phyloP scores from a whole-genome alignment of 2,113 vertebrate genomes.

The Micromys minutus region DNA sequence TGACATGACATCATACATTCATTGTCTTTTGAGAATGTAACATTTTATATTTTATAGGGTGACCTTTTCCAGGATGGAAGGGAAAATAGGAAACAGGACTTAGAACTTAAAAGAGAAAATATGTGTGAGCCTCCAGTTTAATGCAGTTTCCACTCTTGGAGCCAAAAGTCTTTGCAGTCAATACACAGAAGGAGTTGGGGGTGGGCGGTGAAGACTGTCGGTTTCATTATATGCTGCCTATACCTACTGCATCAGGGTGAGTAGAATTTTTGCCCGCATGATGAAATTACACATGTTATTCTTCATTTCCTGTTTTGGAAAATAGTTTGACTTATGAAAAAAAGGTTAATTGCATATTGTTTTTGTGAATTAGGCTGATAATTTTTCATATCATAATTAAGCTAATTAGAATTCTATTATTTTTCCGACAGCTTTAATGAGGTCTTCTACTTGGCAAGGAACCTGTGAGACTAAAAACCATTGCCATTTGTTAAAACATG shows the following conservation, averaged over 20 bases:
- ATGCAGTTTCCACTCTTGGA: conserved; percentile 50
- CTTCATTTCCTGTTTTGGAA: conserved; percentile 84
- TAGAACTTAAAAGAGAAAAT: conserved; percentile 65
- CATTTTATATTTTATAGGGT: conserved; percentile 51
- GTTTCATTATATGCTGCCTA: neutral
- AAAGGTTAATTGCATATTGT: conserved; percentile 85
- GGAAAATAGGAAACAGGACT: conserved; percentile 56
- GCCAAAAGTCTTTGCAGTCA: conserved; percentile 35
- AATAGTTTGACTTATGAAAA: conserved; percentile 78
- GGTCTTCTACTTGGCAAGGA: conserved; percentile 86
- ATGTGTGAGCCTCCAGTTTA: conserved; percentile 51
- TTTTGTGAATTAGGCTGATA: conserved; percentile 87
- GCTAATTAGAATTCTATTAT: conserved; percentile 88
- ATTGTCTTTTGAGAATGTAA: conserved; percentile 56
- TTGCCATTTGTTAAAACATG: conserved; percentile 86
- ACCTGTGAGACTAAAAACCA: conserved; percentile 83
- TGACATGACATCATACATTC: conserved; percentile 56
- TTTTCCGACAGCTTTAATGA: conserved; percentile 86
- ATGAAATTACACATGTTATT: conserved; percentile 77
- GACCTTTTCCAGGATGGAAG: conserved; percentile 39
- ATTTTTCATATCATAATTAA: conserved; percentile 89
- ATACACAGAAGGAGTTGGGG: neutral
- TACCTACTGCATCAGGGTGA: neutral
- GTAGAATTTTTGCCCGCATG: conserved; percentile 57
- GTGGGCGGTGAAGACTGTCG: neutral